A percentile compares a stretch with the other conserved stretches of the same genome.
Conservation (phyloP, 1,140 invertebrate genomes). For the Psix sp. region DNA sequence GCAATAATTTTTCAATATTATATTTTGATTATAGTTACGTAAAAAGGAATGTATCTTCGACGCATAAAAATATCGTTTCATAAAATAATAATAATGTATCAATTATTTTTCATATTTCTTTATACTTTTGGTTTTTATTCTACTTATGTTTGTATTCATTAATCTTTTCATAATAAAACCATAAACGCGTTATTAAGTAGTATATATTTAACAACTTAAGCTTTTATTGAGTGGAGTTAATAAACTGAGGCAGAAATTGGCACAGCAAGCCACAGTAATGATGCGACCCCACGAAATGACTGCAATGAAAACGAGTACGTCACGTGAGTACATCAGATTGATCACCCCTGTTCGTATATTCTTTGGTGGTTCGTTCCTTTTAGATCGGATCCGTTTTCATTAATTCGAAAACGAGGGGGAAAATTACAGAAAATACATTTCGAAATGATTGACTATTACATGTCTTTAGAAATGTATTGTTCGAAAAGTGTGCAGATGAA, state of each 20-base stretch:
- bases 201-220: too few species aligned
- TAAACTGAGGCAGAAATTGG: conserved; percentile 66
- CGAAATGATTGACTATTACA: conserved; percentile 31
- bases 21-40: too few species aligned
- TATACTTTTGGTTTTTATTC: too few species aligned
- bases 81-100: too few species aligned
- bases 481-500: conserved; percentile 22
- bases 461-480: conserved; percentile 36
- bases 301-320: conserved; percentile 62
- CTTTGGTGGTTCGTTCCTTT: conserved; percentile 31
- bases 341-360: conserved; percentile 37
- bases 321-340: conserved; percentile 25
- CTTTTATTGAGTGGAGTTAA: conserved; percentile 60
- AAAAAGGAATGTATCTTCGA: too few species aligned
- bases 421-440: conserved; percentile 20
- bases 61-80: too few species aligned
- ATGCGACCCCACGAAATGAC: conserved; percentile 55
- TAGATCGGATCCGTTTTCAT: conserved; percentile 42
- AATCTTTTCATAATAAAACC: too few species aligned
- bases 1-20: too few species aligned
- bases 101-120: too few species aligned
- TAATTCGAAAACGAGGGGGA: conserved; percentile 31
- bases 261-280: conserved; percentile 57
- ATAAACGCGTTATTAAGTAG: too few species aligned
- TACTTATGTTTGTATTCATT: too few species aligned